Conservation (phyloP, 2,113 vertebrate genomes). For the Conger conger region DNA sequence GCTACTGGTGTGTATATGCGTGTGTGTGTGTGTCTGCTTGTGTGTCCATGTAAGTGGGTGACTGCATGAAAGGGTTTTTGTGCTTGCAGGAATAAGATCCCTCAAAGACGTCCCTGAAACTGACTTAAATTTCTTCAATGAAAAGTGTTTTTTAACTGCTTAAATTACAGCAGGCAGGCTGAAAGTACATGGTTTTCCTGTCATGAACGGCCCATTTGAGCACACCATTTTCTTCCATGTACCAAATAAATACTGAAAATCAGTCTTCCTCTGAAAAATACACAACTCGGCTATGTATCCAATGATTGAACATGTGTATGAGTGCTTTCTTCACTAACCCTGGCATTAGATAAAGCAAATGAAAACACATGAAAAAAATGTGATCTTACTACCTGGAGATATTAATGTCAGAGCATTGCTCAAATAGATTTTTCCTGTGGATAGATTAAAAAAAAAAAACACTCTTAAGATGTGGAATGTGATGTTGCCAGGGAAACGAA, state of each 20-base stretch:
- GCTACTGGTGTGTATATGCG: conserved; percentile 28
- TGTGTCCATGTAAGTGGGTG: conserved; percentile 3
- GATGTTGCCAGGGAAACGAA: conserved; percentile 5
- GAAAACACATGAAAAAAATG: neutral
- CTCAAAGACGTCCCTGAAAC: conserved; percentile 54
- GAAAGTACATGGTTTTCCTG: conserved; percentile 34
- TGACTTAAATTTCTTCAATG: conserved; percentile 41
- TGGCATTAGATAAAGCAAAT: conserved; percentile 5
- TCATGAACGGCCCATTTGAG: conserved; percentile 44
- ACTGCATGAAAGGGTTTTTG: conserved; percentile 52
- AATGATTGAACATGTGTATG: conserved; percentile 21
- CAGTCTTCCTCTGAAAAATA: conserved; percentile 39
- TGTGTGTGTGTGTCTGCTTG: conserved; percentile 13
- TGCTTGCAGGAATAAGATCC: conserved; percentile 42
- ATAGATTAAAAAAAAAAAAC: neutral
- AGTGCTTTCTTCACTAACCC: neutral
- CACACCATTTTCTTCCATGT: conserved; percentile 8
- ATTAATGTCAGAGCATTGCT: neutral
- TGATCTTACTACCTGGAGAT: conserved; percentile 6
- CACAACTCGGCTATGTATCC: conserved; percentile 13
- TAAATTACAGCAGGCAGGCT: conserved; percentile 36
- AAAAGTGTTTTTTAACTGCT: conserved; percentile 49
- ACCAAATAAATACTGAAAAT: conserved; percentile 29
- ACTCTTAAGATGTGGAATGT: neutral
- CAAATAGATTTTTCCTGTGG: conserved; percentile 6